phyloP scores from a whole-genome alignment of 2,113 vertebrate genomes.

The Scolopax mira region DNA sequence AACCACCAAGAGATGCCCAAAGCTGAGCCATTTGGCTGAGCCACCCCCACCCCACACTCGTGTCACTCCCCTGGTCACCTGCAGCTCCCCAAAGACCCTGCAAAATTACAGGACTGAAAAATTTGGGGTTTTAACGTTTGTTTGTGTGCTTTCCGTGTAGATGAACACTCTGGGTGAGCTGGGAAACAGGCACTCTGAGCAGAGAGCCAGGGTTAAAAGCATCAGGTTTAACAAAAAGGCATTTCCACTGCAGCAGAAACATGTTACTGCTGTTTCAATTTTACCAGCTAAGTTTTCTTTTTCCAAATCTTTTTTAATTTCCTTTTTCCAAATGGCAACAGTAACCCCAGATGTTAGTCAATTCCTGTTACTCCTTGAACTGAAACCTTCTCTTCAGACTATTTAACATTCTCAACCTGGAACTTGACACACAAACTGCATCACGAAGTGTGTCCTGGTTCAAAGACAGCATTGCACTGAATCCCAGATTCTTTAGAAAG shows the following conservation, averaged over 20 bases:
- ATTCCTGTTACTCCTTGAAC: not conserved
- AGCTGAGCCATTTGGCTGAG: not conserved
- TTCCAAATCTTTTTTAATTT: not conserved
- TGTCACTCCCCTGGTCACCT: not conserved
- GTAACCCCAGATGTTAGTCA: not conserved
- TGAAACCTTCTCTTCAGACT: not conserved
- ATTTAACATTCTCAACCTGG: not conserved
- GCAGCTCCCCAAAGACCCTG: not conserved
- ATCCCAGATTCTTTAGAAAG: not conserved
- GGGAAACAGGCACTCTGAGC: not conserved
- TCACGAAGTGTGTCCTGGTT: accelerated
- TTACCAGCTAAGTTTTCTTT: not conserved
- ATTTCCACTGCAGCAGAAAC: not conserved
- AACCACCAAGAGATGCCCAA: not conserved
- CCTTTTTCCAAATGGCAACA: not conserved
- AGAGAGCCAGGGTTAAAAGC: not conserved
- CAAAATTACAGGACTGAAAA: not conserved
- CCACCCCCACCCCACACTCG: not conserved
- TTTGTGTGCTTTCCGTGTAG: not conserved
- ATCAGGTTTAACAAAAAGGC: not conserved
- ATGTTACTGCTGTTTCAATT: not conserved
- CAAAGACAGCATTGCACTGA: no score
- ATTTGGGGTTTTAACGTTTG: not conserved
- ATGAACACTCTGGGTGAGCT: not conserved
- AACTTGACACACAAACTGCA: not conserved